Conservation (phyloP, 2,113 vertebrate genomes). For the Oreocharis arfaki region DNA sequence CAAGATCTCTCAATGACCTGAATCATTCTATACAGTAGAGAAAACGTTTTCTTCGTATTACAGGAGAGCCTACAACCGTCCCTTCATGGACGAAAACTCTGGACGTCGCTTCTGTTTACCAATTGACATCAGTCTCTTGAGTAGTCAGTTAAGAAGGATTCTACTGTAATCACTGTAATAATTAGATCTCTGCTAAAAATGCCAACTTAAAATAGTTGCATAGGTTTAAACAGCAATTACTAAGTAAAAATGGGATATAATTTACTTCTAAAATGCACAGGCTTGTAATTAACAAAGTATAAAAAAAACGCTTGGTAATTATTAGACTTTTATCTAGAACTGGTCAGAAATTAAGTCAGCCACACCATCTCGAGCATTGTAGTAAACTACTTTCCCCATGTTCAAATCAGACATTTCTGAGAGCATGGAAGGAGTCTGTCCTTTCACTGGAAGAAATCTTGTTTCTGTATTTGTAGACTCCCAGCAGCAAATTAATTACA, state of each 20-base stretch:
- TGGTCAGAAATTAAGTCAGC: not conserved
- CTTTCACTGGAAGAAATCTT: not conserved
- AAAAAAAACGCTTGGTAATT: not conserved
- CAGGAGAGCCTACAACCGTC: not conserved
- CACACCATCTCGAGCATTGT: rapidly evolving
- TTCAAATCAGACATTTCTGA: not conserved
- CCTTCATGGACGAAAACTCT: not conserved
- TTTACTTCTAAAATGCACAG: not conserved
- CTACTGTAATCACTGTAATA: not conserved
- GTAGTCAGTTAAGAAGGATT: not conserved
- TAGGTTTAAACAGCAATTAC: not conserved
- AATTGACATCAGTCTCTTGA: not conserved
- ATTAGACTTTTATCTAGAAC: not conserved
- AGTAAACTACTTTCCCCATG: not conserved
- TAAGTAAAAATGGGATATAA: not conserved
- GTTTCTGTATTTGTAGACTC: not conserved
- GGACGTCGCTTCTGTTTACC: not conserved
- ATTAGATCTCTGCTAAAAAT: not conserved
- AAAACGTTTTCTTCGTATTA: not conserved
- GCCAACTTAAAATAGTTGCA: not conserved
- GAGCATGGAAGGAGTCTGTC: not conserved
- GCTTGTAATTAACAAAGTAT: not conserved
- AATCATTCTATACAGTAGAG: not conserved
- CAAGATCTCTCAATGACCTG: not conserved
- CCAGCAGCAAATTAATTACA: not conserved